A percentile compares a stretch with the other conserved stretches of the same genome.
Evolutionary conservation across 2,797 vertebrate species (phyloP).

Genomic region (Mormyrops attenuatus): DNA sequence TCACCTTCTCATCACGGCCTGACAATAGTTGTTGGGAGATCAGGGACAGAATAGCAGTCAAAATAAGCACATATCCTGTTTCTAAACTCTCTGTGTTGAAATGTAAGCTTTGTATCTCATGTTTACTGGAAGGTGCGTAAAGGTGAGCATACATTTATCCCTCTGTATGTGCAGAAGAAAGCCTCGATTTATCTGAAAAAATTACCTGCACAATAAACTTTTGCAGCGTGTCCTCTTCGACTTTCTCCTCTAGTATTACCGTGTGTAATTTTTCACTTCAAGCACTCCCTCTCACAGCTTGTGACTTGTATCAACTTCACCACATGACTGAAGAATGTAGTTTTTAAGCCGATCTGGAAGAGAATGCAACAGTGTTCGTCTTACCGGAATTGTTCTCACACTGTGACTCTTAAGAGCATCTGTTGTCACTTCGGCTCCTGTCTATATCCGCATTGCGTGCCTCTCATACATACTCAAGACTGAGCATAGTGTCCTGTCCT

Average conservation of each 20-base stretch:
- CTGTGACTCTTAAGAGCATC: conserved; percentile 6
- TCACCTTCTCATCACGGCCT: neutral
- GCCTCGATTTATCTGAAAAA: neutral
- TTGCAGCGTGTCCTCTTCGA: neutral
- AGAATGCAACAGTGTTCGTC: neutral
- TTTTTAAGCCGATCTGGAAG: conserved; percentile 32
- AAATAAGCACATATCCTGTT: neutral
- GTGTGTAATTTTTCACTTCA: neutral
- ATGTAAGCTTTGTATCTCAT: neutral
- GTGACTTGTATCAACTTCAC: conserved; percentile 60
- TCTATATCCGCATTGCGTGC: neutral
- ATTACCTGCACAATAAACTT: neutral
- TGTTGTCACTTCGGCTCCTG: neutral
- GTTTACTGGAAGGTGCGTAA: neutral
- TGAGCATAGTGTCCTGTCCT: neutral
- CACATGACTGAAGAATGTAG: conserved; percentile 66
- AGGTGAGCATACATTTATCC: neutral
- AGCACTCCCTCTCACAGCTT: conserved; percentile 25
- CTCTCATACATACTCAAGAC: neutral
- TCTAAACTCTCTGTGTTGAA: neutral
- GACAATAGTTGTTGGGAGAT: neutral
- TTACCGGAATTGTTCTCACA: neutral
- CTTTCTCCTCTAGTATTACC: neutral
- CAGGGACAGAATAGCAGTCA: neutral
- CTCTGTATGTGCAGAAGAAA: neutral